Evolutionary conservation across 2,888 invertebrate genomes (phyloP), one percentile per base, ranked within the genome.

Genomic region (Platerodrilus igneus): DNA sequence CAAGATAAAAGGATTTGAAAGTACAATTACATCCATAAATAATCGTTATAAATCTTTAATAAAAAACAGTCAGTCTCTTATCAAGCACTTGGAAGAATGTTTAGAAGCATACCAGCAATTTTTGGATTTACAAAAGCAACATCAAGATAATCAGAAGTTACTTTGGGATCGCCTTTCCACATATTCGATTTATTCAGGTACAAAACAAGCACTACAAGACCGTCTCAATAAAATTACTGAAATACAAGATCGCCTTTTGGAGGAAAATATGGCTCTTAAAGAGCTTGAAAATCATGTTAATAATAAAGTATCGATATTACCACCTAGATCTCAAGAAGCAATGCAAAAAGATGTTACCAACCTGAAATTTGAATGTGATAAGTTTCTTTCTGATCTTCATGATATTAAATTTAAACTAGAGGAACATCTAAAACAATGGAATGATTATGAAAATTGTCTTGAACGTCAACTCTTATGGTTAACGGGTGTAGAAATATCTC

Each of bases 71-170:
- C 76, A 81, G 35, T 74, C 75, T 19, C 73, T 83, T 9, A 81
- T 89, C 22, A 74, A 77, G 18, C 81, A 83, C 54, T 73, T 89
- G 34, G 91, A 91, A 62, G 77, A 76, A 44, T 79, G 81, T 0
- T 75, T 85, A 33, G 89, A 91, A 40, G 78, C 85, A 4, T 86
- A 88, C 59, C 88, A 89, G 61, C 86, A 87, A 58, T 93, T 92
- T 60, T 82, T 83, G 50, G 89, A 90, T 55, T 74, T 88, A 37
- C 87, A 89, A 53, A 89, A 89, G 62, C 77, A 84, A 0, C 85
- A 90, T 49, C 88, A 89, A 68, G 91, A 92, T 57, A 87, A 89
- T 67, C 88, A 92, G 57, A 92, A 91, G 62, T 86, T 86, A 57
- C 76, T 91, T 20, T 89, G 91, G 85, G 93, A 94, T 61, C 83